phyloP scores from a whole-genome alignment of 1,140 invertebrate species.

The Orchesella cincta region DNA sequence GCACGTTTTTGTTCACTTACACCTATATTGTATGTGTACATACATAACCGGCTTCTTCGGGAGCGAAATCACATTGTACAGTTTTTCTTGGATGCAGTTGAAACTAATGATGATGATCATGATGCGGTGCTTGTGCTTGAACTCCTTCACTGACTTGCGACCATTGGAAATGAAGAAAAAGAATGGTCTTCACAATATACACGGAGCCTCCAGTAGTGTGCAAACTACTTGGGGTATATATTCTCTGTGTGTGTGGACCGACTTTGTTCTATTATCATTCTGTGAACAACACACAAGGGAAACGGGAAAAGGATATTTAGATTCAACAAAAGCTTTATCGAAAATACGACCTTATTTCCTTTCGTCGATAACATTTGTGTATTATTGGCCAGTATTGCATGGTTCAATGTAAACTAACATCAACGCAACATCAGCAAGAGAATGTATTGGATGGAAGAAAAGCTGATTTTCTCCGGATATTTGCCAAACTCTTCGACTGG shows the following conservation, averaged over 20 bases:
- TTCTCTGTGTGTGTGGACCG: not conserved
- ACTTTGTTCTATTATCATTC: conserved; percentile 23
- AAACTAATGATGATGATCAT: conserved; percentile 1
- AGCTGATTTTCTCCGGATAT: conserved; percentile 28
- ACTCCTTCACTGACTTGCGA: not conserved
- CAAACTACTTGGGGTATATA: not conserved
- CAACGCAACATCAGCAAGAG: not conserved
- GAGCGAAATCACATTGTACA: too few species aligned
- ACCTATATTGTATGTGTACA: too few species aligned
- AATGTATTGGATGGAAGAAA: conserved; percentile 20
- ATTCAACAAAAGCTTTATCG: conserved; percentile 28
- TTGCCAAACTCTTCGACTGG: conserved; percentile 19
- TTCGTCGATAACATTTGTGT: conserved; percentile 22
- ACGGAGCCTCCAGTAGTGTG: too few species aligned
- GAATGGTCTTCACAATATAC: not conserved
- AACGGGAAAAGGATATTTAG: conserved; percentile 30
- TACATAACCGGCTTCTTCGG: too few species aligned
- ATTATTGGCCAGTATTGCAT: not conserved
- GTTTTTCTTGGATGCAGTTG: too few species aligned
- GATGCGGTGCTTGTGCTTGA: not conserved
- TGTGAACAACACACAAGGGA: conserved; percentile 24
- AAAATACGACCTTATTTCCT: conserved; percentile 28
- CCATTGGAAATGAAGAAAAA: not conserved
- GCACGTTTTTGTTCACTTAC: too few species aligned
- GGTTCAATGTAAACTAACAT: not conserved